Evolutionary conservation across 2,797 vertebrate species (phyloP).

Genomic region (Lindbergichthys nudifrons): DNA sequence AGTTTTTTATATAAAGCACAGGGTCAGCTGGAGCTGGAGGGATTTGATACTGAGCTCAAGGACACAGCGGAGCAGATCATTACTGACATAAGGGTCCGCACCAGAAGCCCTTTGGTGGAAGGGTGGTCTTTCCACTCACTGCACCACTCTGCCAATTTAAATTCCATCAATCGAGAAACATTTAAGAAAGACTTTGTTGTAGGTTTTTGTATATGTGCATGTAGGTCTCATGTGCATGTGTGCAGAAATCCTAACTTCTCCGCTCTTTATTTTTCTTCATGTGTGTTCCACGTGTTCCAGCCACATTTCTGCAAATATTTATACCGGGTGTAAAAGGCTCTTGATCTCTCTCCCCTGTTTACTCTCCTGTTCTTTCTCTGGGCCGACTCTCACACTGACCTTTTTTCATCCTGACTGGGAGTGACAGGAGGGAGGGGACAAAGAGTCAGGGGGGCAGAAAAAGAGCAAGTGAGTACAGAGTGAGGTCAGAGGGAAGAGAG

Average conservation of each 20-base stretch:
- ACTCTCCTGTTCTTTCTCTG: slow-evolving; percentile 85
- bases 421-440: slow-evolving; percentile 76
- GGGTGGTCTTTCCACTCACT: slow-evolving; percentile 60
- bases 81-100: slow-evolving; percentile 45
- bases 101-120: slow-evolving; percentile 49
- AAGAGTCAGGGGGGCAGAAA: slow-evolving; percentile 56
- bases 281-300: slow-evolving; percentile 87
- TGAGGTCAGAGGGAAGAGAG: slow-evolving; percentile 62
- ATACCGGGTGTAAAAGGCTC: slow-evolving; percentile 86
- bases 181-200: slow-evolving; percentile 64
- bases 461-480: slow-evolving; percentile 62
- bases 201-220: slow-evolving; percentile 62
- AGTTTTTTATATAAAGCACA: slow-evolving; percentile 51
- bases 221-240: slow-evolving; percentile 65
- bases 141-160: slow-evolving; percentile 46
- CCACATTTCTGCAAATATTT: slow-evolving; percentile 89
- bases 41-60: slow-evolving; percentile 51
- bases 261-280: slow-evolving; percentile 79
- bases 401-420: slow-evolving; percentile 80
- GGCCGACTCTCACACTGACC: slow-evolving; percentile 77
- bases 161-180: slow-evolving; percentile 48
- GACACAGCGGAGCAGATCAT: slow-evolving; percentile 51
- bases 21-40: slow-evolving; percentile 34
- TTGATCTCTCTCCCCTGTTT: slow-evolving; percentile 88
- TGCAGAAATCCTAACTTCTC: slow-evolving; percentile 62